Evolutionary conservation across 2,888 invertebrate species (phyloP).

Genomic region (Vanessa cardui): DNA sequence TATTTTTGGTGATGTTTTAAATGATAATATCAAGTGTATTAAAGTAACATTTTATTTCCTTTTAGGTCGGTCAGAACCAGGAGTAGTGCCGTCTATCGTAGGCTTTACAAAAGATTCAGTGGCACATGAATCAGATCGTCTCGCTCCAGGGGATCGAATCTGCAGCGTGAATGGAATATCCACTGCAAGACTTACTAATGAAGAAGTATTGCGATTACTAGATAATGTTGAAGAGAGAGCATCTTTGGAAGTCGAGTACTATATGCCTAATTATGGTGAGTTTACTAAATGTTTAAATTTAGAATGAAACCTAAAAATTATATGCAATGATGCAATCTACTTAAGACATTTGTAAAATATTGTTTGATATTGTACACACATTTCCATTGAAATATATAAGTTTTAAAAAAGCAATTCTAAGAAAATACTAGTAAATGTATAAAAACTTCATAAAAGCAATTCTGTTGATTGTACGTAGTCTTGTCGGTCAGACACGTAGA

Average conservation of each 20-base stretch:
- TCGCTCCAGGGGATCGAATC: constrained; percentile 90
- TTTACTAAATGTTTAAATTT: constrained; percentile 30
- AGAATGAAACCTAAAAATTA: too few relatives aligned
- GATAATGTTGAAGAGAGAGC: constrained; percentile 89
- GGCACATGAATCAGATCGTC: constrained; percentile 88
- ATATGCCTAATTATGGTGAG: constrained; percentile 91
- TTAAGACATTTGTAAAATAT: too few relatives aligned
- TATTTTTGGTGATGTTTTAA: not conserved
- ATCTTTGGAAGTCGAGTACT: constrained; percentile 92
- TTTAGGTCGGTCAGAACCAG: constrained; percentile 87
- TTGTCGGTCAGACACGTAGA: too few relatives aligned
- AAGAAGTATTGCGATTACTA: constrained; percentile 88
- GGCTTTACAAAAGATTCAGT: constrained; percentile 87
- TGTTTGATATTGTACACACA: too few relatives aligned
- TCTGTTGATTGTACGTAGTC: too few relatives aligned
- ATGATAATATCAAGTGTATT: not conserved
- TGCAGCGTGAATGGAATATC: constrained; percentile 92
- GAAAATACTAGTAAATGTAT: too few relatives aligned
- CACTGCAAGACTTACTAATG: constrained; percentile 88
- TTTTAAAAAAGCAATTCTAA: too few relatives aligned
- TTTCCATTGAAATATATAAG: too few relatives aligned
- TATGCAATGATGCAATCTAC: too few relatives aligned
- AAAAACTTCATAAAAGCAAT: too few relatives aligned
- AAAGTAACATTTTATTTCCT: constrained; percentile 38
- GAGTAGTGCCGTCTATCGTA: constrained; percentile 85